Percentiles rank a stretch among this genome's conserved stretches.
Conservation (phyloP, 2,113 vertebrate species). For the Hemichromis elongatus region DNA sequence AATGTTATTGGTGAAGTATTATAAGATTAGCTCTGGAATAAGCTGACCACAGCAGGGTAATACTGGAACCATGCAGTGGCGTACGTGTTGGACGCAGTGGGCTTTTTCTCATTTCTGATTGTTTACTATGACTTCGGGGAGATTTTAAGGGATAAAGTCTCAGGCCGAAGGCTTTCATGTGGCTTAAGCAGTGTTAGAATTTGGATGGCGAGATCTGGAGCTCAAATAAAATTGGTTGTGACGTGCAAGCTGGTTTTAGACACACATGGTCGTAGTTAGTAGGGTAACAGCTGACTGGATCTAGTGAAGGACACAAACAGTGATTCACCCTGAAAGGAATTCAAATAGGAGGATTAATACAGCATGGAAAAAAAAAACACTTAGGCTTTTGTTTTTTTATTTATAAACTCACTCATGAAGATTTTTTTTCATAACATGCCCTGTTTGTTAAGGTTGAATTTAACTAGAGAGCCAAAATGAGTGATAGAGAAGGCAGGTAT, state of each 20-base stretch:
- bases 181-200: conserved; percentile 7
- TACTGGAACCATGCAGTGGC: background rate
- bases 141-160: conserved; percentile 3
- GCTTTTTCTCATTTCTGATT: background rate
- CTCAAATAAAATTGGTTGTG: background rate
- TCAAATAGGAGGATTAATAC: background rate
- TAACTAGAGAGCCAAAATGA: background rate
- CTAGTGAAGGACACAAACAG: conserved; percentile 4
- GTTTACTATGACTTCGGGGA: conserved; percentile 17
- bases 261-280: conserved; percentile 32
- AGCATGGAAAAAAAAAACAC: background rate
- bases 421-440: background rate
- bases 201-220: background rate
- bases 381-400: background rate
- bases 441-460: background rate
- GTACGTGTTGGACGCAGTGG: background rate
- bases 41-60: background rate
- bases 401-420: background rate
- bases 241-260: background rate
- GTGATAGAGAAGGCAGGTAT: background rate
- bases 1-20: conserved; percentile 21
- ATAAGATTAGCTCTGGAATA: conserved; percentile 35
- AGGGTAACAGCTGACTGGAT: background rate
- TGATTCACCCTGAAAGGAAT: conserved; percentile 30
- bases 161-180: background rate